Conservation (phyloP, 2,888 invertebrate species). For the Protophormia terraenovae region DNA sequence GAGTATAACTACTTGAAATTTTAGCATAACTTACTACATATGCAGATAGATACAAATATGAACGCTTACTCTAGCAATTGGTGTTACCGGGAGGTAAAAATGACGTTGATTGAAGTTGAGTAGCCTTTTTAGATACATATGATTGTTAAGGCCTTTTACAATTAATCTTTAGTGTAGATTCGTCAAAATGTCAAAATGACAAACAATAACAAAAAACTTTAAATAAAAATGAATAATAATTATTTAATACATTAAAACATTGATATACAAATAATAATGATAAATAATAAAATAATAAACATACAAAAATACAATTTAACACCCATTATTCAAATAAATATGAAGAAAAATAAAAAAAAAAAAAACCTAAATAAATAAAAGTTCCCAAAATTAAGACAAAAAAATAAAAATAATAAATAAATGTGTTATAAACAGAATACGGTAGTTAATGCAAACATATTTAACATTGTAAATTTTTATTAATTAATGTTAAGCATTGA, state of each 20-base stretch:
- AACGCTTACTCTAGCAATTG: too few species aligned
- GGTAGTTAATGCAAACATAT: not conserved
- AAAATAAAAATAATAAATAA: not conserved
- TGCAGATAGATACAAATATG: too few species aligned
- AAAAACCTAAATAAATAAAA: not conserved
- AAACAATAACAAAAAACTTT: not conserved
- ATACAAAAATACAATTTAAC: not conserved
- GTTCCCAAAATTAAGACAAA: not conserved
- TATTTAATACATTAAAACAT: not conserved
- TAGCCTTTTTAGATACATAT: slow-evolving; percentile 6
- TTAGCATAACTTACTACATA: not conserved
- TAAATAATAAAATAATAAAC: not conserved
- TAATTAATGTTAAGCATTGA: slow-evolving; percentile 6
- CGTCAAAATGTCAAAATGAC: not conserved
- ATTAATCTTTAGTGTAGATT: not conserved
- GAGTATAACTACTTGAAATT: not conserved
- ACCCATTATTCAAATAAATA: not conserved
- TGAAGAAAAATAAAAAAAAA: too few species aligned
- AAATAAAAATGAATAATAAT: not conserved
- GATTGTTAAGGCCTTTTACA: slow-evolving; percentile 24
- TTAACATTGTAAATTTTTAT: slow-evolving; percentile 4
- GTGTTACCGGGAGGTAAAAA: too few species aligned
- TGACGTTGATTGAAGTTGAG: slow-evolving; percentile 12
- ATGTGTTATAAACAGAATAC: not conserved
- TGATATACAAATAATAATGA: slow-evolving; percentile 8